These are phyloP conservation scores for Plagiodera versicolora DNA, from an alignment of 2,888 invertebrate genomes.

Conservation along the genomic window DNA sequence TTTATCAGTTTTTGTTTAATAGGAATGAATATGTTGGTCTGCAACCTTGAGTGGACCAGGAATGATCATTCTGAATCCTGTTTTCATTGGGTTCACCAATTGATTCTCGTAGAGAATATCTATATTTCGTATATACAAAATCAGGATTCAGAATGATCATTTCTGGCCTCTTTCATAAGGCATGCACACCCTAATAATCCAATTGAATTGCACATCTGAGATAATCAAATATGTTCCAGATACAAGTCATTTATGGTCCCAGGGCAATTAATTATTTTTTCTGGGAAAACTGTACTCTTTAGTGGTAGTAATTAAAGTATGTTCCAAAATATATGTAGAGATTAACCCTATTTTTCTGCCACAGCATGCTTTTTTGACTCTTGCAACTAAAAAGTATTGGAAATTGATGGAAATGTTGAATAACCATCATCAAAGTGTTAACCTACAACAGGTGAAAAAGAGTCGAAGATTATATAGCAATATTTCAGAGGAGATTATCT, in stretches of 20 bases:
- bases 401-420: constrained; percentile 1
- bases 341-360: constrained; percentile 1
- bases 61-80: neutral
- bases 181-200: too few species aligned
- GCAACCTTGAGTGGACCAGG: neutral
- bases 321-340: constrained; percentile 3
- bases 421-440: constrained; percentile 1
- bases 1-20: neutral
- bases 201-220: too few species aligned
- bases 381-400: neutral
- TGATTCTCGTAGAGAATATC: too few species aligned
- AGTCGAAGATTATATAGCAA: neutral
- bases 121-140: too few species aligned
- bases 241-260: neutral
- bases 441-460: neutral
- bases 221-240: neutral
- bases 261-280: neutral
- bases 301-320: constrained; percentile 2
- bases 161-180: too few species aligned
- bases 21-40: neutral
- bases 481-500: neutral
- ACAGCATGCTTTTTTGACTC: constrained; percentile 1
- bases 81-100: too few species aligned
- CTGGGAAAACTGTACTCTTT: neutral
- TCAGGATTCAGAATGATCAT: too few species aligned